A percentile compares a stretch with the other conserved stretches of the same genome.
phyloP scores from a whole-genome alignment of 2,113 vertebrate genomes.

The Oreochromis niloticus region DNA sequence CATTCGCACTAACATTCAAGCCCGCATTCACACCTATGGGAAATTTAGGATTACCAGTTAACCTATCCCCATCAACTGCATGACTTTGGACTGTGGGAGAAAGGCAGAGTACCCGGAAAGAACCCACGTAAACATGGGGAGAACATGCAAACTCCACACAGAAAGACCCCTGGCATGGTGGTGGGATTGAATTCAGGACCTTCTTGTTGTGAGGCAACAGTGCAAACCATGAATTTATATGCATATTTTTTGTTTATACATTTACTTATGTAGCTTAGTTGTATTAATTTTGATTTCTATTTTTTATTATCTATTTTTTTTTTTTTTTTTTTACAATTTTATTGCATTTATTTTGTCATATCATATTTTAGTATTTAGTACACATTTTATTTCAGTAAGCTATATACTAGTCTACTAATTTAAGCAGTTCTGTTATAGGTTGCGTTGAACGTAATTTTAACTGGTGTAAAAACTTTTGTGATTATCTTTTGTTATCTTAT shows the following conservation, averaged over 20 bases:
- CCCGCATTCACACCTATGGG: background rate
- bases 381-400: background rate
- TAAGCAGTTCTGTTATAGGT: background rate
- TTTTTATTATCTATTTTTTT: background rate
- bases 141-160: too few relatives aligned
- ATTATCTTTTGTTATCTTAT: background rate
- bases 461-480: background rate
- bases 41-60: background rate
- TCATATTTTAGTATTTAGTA: background rate
- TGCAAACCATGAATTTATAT: background rate
- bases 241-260: background rate
- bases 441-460: background rate
- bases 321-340: background rate
- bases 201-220: too few relatives aligned
- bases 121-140: too few relatives aligned
- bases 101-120: background rate
- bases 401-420: background rate
- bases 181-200: too few relatives aligned
- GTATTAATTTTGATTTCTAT: background rate
- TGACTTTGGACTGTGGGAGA: background rate
- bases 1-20: background rate
- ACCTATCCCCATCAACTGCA: background rate
- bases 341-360: background rate
- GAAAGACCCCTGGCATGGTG: too few relatives aligned
- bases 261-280: background rate